Evolutionary conservation across 2,797 vertebrate species (phyloP), one percentile per base, ranked within the genome.

Genomic region (Macropodus opercularis): DNA sequence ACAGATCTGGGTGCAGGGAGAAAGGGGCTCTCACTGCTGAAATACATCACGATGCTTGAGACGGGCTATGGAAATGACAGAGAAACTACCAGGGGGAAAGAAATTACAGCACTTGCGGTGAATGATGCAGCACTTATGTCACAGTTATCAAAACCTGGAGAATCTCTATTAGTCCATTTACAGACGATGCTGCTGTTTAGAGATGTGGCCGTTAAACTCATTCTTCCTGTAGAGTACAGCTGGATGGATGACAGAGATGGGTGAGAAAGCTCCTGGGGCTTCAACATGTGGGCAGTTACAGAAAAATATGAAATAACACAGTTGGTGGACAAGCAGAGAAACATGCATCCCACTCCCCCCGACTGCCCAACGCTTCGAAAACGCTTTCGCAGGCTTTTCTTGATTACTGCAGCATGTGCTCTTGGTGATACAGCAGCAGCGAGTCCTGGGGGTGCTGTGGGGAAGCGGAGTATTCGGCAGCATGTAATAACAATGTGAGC

Each of bases 81-180:
- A 70, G 56, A 65, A 71, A 84, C 77, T 72, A 71, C 47, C 68
- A 44, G 48, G 21, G 55, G 63, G 44, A 46, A 26, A n/a, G n/a
- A 60, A 65, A 78, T 79, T 62, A 81, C 48, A 72, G 49, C 68
- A 68, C 58, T 68, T 66, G 47, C 67, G 59, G 64, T 82, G 75
- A 88, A 79, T 67, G 78, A 83, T 80, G 67, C 49, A 10, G 40
- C 26, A 44, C 38, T 61, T 78, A 63, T 75, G 65, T 61, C 58
- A 72, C 69, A 67, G 76, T 85, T 81, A 80, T 82, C 72, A 79
- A 76, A 80, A 72, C 72, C 74, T 46, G 67, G 56, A 73, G 54
- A 71, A 63, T 77, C 69, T 80, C 71, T 43, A 66, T 75, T 60
- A 63, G 70, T 44, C 58, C 60, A 47, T 83, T 81, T 68, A 50